Conservation (phyloP, 2,888 invertebrate species). For the Callinectes sapidus region DNA sequence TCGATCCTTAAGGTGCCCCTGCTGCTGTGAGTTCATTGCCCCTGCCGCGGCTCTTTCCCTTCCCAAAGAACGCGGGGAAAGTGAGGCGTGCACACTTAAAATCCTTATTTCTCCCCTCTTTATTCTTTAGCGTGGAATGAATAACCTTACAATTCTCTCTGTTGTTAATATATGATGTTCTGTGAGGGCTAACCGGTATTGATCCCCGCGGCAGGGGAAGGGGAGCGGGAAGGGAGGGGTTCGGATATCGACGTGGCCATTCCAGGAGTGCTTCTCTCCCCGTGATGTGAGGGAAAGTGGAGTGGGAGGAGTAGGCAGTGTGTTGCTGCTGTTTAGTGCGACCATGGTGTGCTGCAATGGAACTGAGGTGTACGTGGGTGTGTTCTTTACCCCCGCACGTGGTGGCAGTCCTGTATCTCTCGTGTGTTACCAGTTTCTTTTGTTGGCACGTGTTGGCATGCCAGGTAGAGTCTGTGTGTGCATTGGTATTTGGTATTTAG, state of each 20-base stretch:
- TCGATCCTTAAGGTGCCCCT: neutral
- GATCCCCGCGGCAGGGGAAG: neutral
- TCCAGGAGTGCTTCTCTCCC: neutral
- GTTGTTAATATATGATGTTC: constrained; percentile 1
- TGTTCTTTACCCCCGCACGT: neutral
- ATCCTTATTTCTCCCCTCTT: neutral
- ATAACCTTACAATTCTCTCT: neutral
- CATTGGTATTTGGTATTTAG: neutral
- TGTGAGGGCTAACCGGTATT: neutral
- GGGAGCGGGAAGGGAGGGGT: neutral
- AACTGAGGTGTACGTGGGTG: neutral
- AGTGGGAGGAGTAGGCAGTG: neutral
- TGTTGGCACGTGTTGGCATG: neutral
- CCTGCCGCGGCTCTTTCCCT: constrained; percentile 27
- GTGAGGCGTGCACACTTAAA: neutral
- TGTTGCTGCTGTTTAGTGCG: neutral
- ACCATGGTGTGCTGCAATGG: constrained; percentile 1
- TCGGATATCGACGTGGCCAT: constrained; percentile 25
- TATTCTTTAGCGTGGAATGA: neutral
- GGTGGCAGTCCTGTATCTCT: neutral
- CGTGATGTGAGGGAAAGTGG: constrained; percentile 9
- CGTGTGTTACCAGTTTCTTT: neutral
- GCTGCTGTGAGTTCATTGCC: neutral
- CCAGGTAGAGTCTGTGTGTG: neutral
- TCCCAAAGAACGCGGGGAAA: neutral